Base-by-base conservation (phyloP, 2,797 vertebrate genomes). In the Babyrousa celebensis region DNA sequence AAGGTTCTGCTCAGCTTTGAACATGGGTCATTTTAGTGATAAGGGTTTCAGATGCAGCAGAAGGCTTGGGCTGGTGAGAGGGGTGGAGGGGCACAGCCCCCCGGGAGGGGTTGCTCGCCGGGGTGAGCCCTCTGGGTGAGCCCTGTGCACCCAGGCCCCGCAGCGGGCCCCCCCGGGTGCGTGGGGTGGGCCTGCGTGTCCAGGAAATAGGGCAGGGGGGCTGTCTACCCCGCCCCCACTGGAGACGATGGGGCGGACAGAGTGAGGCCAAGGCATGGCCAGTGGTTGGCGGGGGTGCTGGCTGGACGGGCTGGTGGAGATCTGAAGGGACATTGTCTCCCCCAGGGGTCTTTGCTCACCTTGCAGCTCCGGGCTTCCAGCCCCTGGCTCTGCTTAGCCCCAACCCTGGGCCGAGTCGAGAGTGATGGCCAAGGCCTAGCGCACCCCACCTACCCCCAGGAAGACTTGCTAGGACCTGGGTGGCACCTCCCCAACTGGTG, bases 371-470 rank as follows among this genome's bases (percentile, higher is more conserved):
- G 32, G 23, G 54, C 12, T 70, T 56, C 32, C 11, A 21, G 74
- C 12, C 29, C 29, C 70, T 21, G 58, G 52, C 21, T 16, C 23
- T 58, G 60, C 63, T 52, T 63, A 16, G 10, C 27, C 60, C 48
- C 56, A 0, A 4, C 62, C 16, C 1, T 3, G 17, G 48, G 21
- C 65, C n/a, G 60, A 78, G 84, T 56, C 3, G 0, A 1, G 2
- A 10, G 6, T 9, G 7, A 21, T 7, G 18, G 29, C 60, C 7
- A 18, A 27, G 70, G 12, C 54, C 67, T 27, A 15, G 88, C 21
- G 5, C 2, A 14, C n/a, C 20, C 20, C 40, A 14, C 65, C 8
- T 1, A 17, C 12, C 36, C 43, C 8, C 29, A 27, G 54, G 83
- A 67, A 83, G 58, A 68, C 21, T 56, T 72, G 21, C 16, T 60